Base-by-base conservation (phyloP, 2,888 invertebrate species). In the Drosophila pegasa region DNA sequence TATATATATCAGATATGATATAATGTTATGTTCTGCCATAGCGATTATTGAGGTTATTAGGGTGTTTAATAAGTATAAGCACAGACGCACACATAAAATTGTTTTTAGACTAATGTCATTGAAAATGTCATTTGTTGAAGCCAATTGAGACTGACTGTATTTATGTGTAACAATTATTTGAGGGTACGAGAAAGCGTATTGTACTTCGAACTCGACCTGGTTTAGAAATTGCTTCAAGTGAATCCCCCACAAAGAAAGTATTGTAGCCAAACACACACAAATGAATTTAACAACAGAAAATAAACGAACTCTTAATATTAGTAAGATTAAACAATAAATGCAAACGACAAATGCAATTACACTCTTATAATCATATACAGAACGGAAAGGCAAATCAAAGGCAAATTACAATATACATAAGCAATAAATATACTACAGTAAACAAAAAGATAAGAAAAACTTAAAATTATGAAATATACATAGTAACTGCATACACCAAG, bases 81-180 rank as follows among this genome's bases (percentile, higher is more conserved):
- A 41, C 67, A 78, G 41, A 77, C 71, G 80, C 80, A 78, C 82
- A 80, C 72, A 82, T 65, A 71, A 86, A 80, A 84, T 83, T 80
- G 76, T 80, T 80, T 84, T 84, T 80, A 78, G 76, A 84, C 84
- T 67, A 83, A 83, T 87, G 85, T 50, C 85, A 85, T 85, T 85
- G 59, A 71, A 77, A 87, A 85, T 85, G 85, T 79, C 85, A 87
- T 87, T 84, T 71, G 79, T 81, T 81, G 64, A 85, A 85, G 81
- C 86, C 81, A 86, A 83, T 86, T 87, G 85, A 86, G 85, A 86
- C 85, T 87, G 85, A 85, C 77, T 86, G 86, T 83, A 85, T 85
- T 87, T 83, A 84, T 87, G 87, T 84, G 84, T 83, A 86, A 61
- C 56, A 58, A 67, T 78, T 75, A 64, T 75, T 81, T 68, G 75